phyloP scores from a whole-genome alignment of 2,113 vertebrate genomes.

The Edolisoma coerulescens region DNA sequence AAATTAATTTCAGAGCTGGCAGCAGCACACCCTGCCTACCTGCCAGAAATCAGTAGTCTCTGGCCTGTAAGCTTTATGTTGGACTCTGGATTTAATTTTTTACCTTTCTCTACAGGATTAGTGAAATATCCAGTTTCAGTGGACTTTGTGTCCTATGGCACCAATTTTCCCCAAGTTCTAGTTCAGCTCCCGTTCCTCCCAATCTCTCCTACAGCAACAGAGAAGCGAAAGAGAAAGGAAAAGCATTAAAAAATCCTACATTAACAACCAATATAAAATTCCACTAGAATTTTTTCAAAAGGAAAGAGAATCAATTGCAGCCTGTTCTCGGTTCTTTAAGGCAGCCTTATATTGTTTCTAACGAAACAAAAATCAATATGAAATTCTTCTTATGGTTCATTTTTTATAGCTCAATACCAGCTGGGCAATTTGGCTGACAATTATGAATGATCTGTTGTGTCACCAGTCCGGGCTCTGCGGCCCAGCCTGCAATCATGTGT shows the following conservation, averaged over 20 bases:
- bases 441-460: slow-evolving; percentile 84
- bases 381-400: slow-evolving; percentile 81
- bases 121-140: background rate
- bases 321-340: slow-evolving; percentile 74
- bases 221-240: background rate
- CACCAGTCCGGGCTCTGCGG: slow-evolving; percentile 45
- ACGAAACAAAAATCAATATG: slow-evolving; percentile 83
- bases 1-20: background rate
- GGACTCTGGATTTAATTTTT: background rate
- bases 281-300: slow-evolving; percentile 69
- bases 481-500: slow-evolving; percentile 66
- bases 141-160: background rate
- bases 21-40: background rate
- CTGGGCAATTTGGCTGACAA: slow-evolving; percentile 86
- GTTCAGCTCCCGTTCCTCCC: background rate
- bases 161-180: background rate
- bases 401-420: slow-evolving; percentile 81
- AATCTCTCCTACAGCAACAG: background rate
- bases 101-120: background rate
- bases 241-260: slow-evolving; percentile 47
- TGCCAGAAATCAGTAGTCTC: background rate
- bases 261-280: slow-evolving; percentile 57
- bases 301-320: slow-evolving; percentile 76
- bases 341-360: slow-evolving; percentile 77
- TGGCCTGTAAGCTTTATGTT: background rate